phyloP scores from a whole-genome alignment of 2,888 invertebrate species.

The Cheilosia vernalis region DNA sequence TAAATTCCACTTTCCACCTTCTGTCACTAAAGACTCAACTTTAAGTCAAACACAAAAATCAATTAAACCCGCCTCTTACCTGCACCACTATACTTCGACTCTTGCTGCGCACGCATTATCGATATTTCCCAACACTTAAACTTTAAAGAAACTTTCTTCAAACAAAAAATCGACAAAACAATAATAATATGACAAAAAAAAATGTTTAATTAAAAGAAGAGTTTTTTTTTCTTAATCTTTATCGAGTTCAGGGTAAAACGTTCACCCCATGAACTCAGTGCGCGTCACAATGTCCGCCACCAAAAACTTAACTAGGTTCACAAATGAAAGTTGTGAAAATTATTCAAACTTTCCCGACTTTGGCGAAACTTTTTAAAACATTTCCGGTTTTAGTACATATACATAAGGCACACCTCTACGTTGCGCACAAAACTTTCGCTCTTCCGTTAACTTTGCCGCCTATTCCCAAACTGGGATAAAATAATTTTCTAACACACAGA shows the following conservation, averaged over 20 bases:
- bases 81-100: conserved; percentile 18
- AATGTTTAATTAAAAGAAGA: conserved; percentile 23
- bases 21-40: neutral
- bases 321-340: conserved; percentile 75
- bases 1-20: neutral
- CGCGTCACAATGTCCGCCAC: conserved; percentile 73
- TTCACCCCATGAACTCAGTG: conserved; percentile 71
- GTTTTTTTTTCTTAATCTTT: conserved; percentile 74
- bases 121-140: conserved; percentile 55
- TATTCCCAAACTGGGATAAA: conserved; percentile 74
- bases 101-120: conserved; percentile 70
- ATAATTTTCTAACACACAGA: conserved; percentile 73
- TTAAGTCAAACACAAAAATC: conserved; percentile 19
- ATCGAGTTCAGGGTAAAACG: conserved; percentile 73
- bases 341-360: conserved; percentile 76
- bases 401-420: conserved; percentile 70
- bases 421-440: conserved; percentile 73
- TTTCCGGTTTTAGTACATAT: conserved; percentile 74
- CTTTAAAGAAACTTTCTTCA: conserved; percentile 66
- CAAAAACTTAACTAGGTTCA: conserved; percentile 75
- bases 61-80: neutral
- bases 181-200: conserved; percentile 22
- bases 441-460: conserved; percentile 75
- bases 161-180: conserved; percentile 24
- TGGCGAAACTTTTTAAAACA: conserved; percentile 75